Evolutionary conservation across 2,888 invertebrate genomes (phyloP), one percentile per base, ranked within the genome.

Genomic region (Unio delphinus): DNA sequence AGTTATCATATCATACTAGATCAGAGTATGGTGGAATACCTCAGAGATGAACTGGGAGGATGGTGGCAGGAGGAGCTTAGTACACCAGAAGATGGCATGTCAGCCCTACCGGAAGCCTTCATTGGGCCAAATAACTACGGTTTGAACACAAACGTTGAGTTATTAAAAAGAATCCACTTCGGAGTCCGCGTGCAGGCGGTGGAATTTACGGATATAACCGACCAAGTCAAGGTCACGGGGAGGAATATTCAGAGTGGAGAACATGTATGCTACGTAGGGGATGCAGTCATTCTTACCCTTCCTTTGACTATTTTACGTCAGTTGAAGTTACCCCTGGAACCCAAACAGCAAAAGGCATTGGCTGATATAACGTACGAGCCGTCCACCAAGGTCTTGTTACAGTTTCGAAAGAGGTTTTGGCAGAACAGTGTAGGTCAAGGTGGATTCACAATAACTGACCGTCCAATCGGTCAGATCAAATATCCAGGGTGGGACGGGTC

Each of bases 341-440:
- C 11, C 5, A 56, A 65, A 26, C n/a, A 60, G 18, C 57, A 63
- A n/a, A 45, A 62, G 28, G 75, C 69, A 8, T 20, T 78, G 8
- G 64, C 59, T 15, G 64, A 55, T 8, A 68, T 75, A 4, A 58
- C 58, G n/a, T 74, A 72, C 55, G 64, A 65, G 18, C 60, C 75
- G n/a, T 68, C 75, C 5, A 75, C 75, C 3, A 75, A 70, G 58
- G 34, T 78, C 18, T 55, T 74, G 28, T 59, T 78, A 1, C 75
- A 78, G 59, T 78, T 69, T 59, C 64, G 65, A 54, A 69, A 58
- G 3, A 57, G 74, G 55, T 78, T 75, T 67, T 78, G 75, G 74
- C 72, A 76, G 61, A 62, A 72, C 6, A 70, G 68, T 28, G 63
- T 69, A 8, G 72, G 67, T 20, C 64, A 72, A 55, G 77, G 77